Evolutionary conservation across 2,113 vertebrate genomes (phyloP).

Genomic region (Saguinus imperator): DNA sequence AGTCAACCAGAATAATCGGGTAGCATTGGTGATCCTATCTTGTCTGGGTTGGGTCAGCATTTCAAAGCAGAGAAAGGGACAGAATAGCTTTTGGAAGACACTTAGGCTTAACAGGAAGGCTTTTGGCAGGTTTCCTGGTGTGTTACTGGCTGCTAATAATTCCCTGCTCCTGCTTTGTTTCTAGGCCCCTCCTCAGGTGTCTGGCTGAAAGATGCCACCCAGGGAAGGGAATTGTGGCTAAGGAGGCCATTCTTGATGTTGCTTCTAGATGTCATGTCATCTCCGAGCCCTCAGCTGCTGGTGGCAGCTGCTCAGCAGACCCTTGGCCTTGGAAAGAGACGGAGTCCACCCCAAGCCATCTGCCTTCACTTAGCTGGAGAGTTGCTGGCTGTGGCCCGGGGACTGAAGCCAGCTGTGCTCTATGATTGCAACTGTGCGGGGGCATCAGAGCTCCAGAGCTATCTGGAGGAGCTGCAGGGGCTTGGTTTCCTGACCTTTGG

Average conservation of each 20-base stretch:
- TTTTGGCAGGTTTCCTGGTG: background rate
- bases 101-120: background rate
- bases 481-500: constrained; percentile 79
- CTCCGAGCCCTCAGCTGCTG: constrained; percentile 78
- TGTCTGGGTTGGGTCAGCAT: background rate
- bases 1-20: background rate
- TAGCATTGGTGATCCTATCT: background rate
- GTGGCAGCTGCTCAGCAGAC: constrained; percentile 85
- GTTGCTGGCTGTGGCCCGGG: constrained; percentile 87
- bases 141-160: background rate
- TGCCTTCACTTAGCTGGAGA: constrained; percentile 88
- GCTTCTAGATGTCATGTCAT: constrained; percentile 30
- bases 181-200: constrained; percentile 33
- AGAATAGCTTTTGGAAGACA: background rate
- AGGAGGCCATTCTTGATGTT: background rate
- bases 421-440: constrained; percentile 87
- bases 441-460: constrained; percentile 84
- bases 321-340: constrained; percentile 81
- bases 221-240: background rate
- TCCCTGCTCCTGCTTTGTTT: constrained; percentile 44
- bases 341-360: constrained; percentile 69
- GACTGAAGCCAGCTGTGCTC: constrained; percentile 91
- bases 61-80: background rate
- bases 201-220: background rate
- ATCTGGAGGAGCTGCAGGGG: constrained; percentile 83